Evolutionary conservation across 2,888 invertebrate species (phyloP).

Genomic region (Synanthedon vespiformis): DNA sequence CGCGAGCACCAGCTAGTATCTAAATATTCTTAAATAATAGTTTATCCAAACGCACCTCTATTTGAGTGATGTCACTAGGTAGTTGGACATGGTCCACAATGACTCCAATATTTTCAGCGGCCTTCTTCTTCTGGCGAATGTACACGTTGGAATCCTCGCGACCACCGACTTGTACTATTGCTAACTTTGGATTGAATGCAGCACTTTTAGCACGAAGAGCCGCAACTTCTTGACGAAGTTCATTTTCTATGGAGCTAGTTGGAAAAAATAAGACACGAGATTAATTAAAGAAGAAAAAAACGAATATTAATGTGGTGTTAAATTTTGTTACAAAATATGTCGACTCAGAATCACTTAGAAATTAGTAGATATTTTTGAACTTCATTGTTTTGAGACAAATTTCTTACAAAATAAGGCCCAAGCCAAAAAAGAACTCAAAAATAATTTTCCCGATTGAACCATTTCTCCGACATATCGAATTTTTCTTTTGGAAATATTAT

Average conservation of each 20-base stretch:
- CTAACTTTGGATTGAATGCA: conserved; percentile 80
- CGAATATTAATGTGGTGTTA: background rate
- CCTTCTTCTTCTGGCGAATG: conserved; percentile 95
- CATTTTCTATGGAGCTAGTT: conserved; percentile 77
- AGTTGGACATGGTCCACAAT: conserved; percentile 82
- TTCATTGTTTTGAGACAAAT: no score
- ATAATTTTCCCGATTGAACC: no score
- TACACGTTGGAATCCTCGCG: conserved; percentile 98
- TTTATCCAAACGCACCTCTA: conserved; percentile 65
- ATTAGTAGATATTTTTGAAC: no score
- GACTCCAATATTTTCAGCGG: conserved; percentile 92
- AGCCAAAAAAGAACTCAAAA: no score
- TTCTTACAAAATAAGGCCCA: no score
- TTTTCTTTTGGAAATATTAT: no score
- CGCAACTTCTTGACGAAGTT: conserved; percentile 75
- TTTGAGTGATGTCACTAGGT: conserved; percentile 83
- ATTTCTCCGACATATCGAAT: no score
- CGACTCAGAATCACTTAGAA: no score
- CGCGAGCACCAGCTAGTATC: no score
- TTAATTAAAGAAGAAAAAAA: no score
- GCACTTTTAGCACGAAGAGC: conserved; percentile 68
- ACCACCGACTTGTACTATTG: conserved; percentile 96
- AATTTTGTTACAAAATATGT: no score
- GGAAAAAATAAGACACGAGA: no score
- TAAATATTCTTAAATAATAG: background rate